Evolutionary conservation across 64 coral and sea anemone genomes (phyloP).

Genomic region (Actinia equina): DNA sequence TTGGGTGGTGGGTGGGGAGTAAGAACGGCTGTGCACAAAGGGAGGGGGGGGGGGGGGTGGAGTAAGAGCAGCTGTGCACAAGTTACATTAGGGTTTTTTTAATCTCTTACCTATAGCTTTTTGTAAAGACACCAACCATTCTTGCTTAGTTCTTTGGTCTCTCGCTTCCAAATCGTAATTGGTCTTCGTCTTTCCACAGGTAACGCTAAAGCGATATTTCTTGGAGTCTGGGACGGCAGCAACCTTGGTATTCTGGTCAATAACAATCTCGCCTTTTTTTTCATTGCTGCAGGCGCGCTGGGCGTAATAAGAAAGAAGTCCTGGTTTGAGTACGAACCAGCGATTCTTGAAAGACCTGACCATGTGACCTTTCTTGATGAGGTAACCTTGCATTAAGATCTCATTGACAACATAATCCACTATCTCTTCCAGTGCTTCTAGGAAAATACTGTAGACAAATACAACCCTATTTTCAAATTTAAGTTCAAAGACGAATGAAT

Average conservation of each 20-base stretch:
- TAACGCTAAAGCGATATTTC: slow-evolving; percentile 70
- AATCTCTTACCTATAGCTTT: slow-evolving; percentile 70
- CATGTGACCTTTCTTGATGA: slow-evolving; percentile 85
- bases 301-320: slow-evolving; percentile 60
- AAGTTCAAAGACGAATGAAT: neutral
- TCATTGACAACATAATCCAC: slow-evolving; percentile 65
- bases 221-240: slow-evolving; percentile 42
- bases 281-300: slow-evolving; percentile 38
- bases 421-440: slow-evolving; percentile 88
- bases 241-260: slow-evolving; percentile 65
- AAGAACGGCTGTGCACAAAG: too few relatives aligned
- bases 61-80: too few relatives aligned
- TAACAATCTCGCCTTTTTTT: slow-evolving; percentile 67
- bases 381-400: slow-evolving; percentile 77
- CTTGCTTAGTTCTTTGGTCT: slow-evolving; percentile 81
- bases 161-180: slow-evolving; percentile 71
- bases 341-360: slow-evolving; percentile 75
- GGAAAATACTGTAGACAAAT: slow-evolving; percentile 44
- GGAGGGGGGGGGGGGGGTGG: too few relatives aligned
- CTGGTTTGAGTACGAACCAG: slow-evolving; percentile 89
- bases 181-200: slow-evolving; percentile 61
- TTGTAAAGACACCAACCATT: slow-evolving; percentile 86
- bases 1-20: too few relatives aligned
- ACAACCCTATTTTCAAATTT: neutral
- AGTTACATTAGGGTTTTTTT: neutral